Evolutionary conservation across 2,113 vertebrate species (phyloP), one percentile per base, ranked within the genome.

Genomic region (Colaptes auratus): DNA sequence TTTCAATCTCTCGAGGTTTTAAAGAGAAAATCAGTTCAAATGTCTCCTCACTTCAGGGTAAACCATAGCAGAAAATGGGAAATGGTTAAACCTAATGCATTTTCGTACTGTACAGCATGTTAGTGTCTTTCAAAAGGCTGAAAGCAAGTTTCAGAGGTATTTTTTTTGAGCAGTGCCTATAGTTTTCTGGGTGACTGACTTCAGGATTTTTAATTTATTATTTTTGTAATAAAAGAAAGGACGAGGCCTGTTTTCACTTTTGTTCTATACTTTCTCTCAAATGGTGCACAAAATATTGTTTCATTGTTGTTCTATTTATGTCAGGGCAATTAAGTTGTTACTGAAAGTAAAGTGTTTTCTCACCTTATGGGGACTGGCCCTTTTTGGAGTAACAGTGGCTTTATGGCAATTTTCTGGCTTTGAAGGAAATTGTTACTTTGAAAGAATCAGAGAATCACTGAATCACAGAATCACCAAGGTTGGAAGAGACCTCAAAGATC

Each of bases 1-100:
- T 96, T 94, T 86, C 69, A 89, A 5, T 91, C 92, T 97, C 94
- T 28, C 33, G 95, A 81, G 92, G 31, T 90, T 92, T 94, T 92
- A 71, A 95, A 92, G 91, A 78, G 31, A 60, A 42, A 92, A 94
- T 88, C 7, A 92, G 27, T 89, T 92, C 70, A 95, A 91, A 92
- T 89, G 30, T 13, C 24, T 88, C 18, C 75, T 70, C 31, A 23
- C 59, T 59, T 13, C 44, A 61, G 18, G 83, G 66, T 86, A 78
- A 93, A 95, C n/a, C 52, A 78, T 12, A 53, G 30, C 9, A 70
- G 33, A 88, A 88, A 92, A 86, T 44, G 50, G 27, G 70, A 89
- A 93, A 82, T 20, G 83, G 63, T 78, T 92, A 86, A 53, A 88
- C 39, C 20, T 71, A 92, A 86, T 80, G 46, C 17, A 39, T 95